phyloP scores from a whole-genome alignment of 2,113 vertebrate species.

The Caranx ignobilis region DNA sequence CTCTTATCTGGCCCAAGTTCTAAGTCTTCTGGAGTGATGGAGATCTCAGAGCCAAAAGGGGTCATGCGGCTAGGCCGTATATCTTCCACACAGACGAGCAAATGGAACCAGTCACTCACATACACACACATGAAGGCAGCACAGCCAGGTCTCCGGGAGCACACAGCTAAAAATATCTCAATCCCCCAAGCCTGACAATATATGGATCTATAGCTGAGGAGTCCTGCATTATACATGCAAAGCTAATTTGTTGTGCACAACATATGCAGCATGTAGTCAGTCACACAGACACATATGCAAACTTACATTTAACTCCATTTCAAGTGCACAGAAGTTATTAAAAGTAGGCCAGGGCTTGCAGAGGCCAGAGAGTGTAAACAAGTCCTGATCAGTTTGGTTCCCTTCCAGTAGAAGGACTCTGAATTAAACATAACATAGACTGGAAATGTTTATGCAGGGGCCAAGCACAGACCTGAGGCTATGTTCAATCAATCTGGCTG shows the following conservation, averaged over 20 bases:
- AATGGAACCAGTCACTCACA: slow-evolving; percentile 29
- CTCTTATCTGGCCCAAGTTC: slow-evolving; percentile 42
- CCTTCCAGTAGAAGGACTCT: slow-evolving; percentile 68
- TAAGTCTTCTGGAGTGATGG: slow-evolving; percentile 38
- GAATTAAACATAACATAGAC: slow-evolving; percentile 78
- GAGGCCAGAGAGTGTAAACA: slow-evolving; percentile 73
- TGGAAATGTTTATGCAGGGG: slow-evolving; percentile 72
- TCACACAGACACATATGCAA: slow-evolving; percentile 26
- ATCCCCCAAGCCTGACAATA: slow-evolving; percentile 31
- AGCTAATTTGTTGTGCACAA: slow-evolving; percentile 59
- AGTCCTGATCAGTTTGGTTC: slow-evolving; percentile 75
- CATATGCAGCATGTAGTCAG: slow-evolving; percentile 34
- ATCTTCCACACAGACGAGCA: slow-evolving; percentile 30
- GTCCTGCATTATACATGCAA: slow-evolving; percentile 76
- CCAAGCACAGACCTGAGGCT: slow-evolving; percentile 70
- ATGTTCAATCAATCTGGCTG: slow-evolving; percentile 76
- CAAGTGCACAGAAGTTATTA: slow-evolving; percentile 66
- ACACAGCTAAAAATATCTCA: slow-evolving; percentile 44
- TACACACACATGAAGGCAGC: slow-evolving; percentile 2
- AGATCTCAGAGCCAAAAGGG: slow-evolving; percentile 52
- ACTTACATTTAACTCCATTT: slow-evolving; percentile 60
- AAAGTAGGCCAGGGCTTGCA: slow-evolving; percentile 78
- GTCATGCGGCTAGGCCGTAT: slow-evolving; percentile 38
- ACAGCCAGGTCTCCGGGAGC: slow-evolving; percentile 31
- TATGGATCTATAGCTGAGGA: slow-evolving; percentile 65